A percentile compares a stretch with the other conserved stretches of the same genome.
These are phyloP conservation scores for Artibeus lituratus DNA, from an alignment of 2,797 vertebrate genomes.

Conservation along the genomic window DNA sequence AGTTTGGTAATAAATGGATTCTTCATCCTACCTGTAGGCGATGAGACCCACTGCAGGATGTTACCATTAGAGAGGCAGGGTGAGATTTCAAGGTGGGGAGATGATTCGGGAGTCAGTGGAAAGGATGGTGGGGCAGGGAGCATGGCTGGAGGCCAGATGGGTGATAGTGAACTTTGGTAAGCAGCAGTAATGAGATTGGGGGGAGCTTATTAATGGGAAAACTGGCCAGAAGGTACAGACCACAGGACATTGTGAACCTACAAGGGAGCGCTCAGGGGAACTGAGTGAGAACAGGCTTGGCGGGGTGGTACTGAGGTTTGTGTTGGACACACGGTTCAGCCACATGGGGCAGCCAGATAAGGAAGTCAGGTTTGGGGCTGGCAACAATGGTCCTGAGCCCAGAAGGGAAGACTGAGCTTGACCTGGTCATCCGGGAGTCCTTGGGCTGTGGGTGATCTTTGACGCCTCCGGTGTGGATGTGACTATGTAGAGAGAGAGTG, in stretches of 20 bases:
- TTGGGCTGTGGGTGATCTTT: background rate
- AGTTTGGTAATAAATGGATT: background rate
- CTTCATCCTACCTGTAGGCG: background rate
- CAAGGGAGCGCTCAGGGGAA: background rate
- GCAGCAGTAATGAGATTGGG: background rate
- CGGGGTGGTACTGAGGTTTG: background rate
- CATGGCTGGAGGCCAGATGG: background rate
- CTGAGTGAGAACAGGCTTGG: background rate
- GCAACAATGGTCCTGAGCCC: background rate
- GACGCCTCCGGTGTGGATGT: background rate
- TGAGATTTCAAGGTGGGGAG: background rate
- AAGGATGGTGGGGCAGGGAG: background rate
- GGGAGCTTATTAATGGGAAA: background rate
- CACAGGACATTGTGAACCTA: background rate
- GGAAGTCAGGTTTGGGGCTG: background rate
- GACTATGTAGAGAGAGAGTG: background rate
- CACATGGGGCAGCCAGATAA: background rate
- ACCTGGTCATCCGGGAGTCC: background rate
- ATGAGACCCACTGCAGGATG: background rate
- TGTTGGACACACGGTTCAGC: background rate
- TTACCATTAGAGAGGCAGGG: background rate
- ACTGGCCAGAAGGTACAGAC: background rate
- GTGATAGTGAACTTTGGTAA: background rate
- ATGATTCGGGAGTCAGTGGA: background rate
- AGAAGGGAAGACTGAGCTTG: background rate